These are phyloP conservation scores for Stenotaenia linearis DNA, from an alignment of 2,888 invertebrate genomes.

Conservation along the genomic window DNA sequence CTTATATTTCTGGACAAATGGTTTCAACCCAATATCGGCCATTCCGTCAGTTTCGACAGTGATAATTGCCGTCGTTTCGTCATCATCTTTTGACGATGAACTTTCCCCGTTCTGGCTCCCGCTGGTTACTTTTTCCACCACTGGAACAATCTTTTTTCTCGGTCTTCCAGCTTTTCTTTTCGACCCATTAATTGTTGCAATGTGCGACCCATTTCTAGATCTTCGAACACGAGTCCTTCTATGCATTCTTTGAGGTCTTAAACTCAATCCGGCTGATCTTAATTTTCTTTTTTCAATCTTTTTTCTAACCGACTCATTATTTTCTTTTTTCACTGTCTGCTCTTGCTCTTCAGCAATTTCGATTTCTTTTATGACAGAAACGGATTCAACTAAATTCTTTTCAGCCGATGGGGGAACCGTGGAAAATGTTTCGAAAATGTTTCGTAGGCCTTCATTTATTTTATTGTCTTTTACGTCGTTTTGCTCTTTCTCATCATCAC, in stretches of 20 bases:
- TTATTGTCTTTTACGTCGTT: neutral
- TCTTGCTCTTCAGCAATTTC: neutral
- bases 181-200: neutral
- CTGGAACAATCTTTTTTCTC: neutral
- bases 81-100: neutral
- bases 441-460: neutral
- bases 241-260: neutral
- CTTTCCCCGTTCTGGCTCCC: neutral
- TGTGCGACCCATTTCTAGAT: neutral
- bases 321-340: neutral
- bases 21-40: conserved; percentile 12
- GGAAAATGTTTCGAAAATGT: neutral
- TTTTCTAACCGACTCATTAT: neutral
- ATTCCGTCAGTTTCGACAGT: conserved; percentile 29
- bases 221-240: neutral
- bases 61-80: conserved; percentile 24
- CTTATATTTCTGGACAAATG: conserved; percentile 27
- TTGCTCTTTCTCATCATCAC: neutral
- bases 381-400: neutral
- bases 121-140: neutral
- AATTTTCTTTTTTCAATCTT: neutral
- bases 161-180: neutral
- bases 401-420: neutral
- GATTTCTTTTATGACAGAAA: neutral
- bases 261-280: neutral